Evolutionary conservation across 2,797 vertebrate species (phyloP).

Genomic region (Sebastes iracundus): DNA sequence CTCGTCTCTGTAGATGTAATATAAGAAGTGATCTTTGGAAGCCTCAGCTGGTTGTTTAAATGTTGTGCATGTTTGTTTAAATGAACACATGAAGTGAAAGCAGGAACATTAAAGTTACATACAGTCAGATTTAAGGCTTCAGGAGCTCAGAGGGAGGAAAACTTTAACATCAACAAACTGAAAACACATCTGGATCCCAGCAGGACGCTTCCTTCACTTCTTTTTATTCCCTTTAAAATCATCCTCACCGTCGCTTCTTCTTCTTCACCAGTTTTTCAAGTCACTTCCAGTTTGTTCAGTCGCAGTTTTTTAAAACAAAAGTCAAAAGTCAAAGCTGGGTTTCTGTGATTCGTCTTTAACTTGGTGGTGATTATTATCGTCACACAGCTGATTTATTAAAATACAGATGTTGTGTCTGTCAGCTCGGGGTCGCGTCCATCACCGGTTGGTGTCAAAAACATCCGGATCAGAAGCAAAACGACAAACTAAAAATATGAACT

Average conservation of each 20-base stretch:
- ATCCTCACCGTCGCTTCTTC: not conserved
- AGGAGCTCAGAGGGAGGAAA: not conserved
- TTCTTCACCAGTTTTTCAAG: not conserved
- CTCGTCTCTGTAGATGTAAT: too few species aligned
- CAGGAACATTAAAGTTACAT: not conserved
- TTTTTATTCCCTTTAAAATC: not conserved
- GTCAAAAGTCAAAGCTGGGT: not conserved
- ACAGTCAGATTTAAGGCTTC: not conserved
- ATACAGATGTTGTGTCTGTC: too few species aligned
- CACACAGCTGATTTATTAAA: too few species aligned
- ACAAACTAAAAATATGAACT: too few species aligned
- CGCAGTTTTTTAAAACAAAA: not conserved
- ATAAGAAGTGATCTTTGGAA: not conserved
- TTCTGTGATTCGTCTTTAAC: too few species aligned
- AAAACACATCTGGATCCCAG: too few species aligned
- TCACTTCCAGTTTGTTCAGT: not conserved
- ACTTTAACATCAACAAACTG: not conserved
- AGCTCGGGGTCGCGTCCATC: too few species aligned
- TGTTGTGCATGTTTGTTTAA: not conserved
- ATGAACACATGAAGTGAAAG: not conserved
- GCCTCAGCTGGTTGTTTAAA: not conserved
- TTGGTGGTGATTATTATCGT: too few species aligned
- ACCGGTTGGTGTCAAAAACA: too few species aligned
- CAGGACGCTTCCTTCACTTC: too few species aligned
- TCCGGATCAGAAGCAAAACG: too few species aligned